Base-by-base conservation (phyloP, 2,113 vertebrate species). In the Aythya baeri region DNA sequence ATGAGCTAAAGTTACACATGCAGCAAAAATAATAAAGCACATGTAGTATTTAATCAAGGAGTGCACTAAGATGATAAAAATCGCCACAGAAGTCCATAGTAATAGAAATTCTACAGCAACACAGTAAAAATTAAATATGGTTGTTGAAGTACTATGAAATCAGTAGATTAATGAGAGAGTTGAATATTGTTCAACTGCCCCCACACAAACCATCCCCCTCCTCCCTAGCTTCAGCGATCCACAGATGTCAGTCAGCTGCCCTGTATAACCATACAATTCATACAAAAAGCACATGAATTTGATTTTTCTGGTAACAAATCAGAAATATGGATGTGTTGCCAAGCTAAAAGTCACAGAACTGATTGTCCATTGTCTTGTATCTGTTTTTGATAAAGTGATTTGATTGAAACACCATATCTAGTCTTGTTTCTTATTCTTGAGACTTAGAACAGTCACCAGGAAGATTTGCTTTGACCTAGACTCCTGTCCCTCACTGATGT, bases 91-190 rank as follows among this genome's bases (percentile, higher is more conserved):
- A 82, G 10, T 14, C 52, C 0, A 0, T 29, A 11, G 41, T 77
- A 88, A 77, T 29, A 74, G 70, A 77, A 89, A 76, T 73, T 82
- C 29, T 88, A 76, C 86, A 86, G 17, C 75, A 95, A 79, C 14
- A 61, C 21, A 54, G 49, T 55, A 59, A 80, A 77, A 79, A 84
- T 61, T 2, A 94, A 73, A 41, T 52, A 22, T 18, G 7, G 31
- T 77, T 54, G 54, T 67, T 58, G 25, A 20, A 63, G 7, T 34
- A 26, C 2, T 8, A 38, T 74, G 38, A 92, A 88, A 81, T 76
- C 16, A 5, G 2, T 52, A 76, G 61, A 76, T 91, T 70, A 63
- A 17, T 55, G 18, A 59, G 31, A 81, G 22, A 71, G 29, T 23
- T 1, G 4, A 71, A 71, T n/a, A 29, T 11, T 66, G 7, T 89